These are phyloP conservation scores for Saxidomus purpurata DNA, from an alignment of 1,140 invertebrate species.

Conservation along the genomic window DNA sequence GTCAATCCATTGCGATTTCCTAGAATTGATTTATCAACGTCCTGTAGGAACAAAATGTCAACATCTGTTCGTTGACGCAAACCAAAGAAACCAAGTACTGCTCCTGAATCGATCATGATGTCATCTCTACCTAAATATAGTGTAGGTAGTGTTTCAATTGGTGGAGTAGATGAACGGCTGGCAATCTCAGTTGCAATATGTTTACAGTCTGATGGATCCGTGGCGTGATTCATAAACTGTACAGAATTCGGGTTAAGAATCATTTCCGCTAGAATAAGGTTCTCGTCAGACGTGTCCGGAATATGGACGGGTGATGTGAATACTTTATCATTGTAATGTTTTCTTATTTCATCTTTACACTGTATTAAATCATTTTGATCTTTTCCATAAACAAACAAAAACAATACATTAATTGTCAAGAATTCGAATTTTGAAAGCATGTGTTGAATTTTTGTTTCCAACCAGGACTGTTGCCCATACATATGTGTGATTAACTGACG, in stretches of 20 bases:
- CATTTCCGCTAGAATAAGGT: conserved; percentile 10
- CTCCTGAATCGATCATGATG: not conserved
- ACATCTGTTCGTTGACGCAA: not conserved
- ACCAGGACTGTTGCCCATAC: not conserved
- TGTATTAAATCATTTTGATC: not conserved
- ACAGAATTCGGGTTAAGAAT: not conserved
- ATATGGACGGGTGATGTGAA: not conserved
- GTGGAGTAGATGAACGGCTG: not conserved
- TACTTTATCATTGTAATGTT: not conserved
- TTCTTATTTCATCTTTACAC: not conserved
- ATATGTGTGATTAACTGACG: not conserved
- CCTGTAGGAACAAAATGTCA: not conserved
- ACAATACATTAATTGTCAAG: not conserved
- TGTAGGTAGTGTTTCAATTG: not conserved
- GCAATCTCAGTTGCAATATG: not conserved
- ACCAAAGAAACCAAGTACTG: not conserved
- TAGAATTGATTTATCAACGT: not conserved
- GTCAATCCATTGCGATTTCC: not conserved
- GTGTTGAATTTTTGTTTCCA: not conserved
- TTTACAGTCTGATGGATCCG: not conserved
- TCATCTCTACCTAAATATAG: not conserved
- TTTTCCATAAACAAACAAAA: not conserved
- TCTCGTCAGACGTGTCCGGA: not conserved
- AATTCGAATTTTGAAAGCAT: not conserved
- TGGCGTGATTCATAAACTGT: not conserved